phyloP scores from a whole-genome alignment of 1,140 invertebrate species.

The Carcinoscorpius rotundicauda region DNA sequence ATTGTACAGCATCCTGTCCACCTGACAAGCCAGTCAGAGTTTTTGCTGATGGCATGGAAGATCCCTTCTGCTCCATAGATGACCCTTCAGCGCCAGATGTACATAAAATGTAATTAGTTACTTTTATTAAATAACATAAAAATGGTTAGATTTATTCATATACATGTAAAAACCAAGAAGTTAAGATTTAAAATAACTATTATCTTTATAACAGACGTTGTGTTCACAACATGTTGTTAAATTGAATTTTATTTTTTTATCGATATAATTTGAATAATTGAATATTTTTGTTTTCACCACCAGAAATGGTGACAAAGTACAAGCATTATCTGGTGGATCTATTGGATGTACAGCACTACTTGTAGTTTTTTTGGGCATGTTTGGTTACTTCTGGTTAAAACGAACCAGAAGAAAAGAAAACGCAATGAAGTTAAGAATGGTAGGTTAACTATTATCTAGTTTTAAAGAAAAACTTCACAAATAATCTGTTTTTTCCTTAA shows the following conservation, averaged over 20 bases:
- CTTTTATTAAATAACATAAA: too few relatives aligned
- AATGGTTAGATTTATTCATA: too few relatives aligned
- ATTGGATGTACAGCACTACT: constrained; percentile 48
- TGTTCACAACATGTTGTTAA: too few relatives aligned
- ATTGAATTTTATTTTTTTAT: too few relatives aligned
- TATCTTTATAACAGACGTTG: too few relatives aligned
- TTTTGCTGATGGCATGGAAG: constrained; percentile 50
- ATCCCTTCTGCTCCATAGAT: constrained; percentile 61
- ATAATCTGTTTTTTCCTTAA: too few relatives aligned
- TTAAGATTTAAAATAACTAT: too few relatives aligned
- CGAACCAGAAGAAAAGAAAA: constrained; percentile 71
- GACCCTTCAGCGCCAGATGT: constrained; percentile 33
- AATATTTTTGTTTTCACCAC: too few relatives aligned
- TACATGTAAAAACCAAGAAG: too few relatives aligned
- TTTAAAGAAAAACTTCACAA: too few relatives aligned
- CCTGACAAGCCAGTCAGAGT: constrained; percentile 60
- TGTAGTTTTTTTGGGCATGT: constrained; percentile 48
- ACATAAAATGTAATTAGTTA: constrained; percentile 11
- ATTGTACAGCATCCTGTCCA: constrained; percentile 76
- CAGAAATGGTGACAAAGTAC: constrained; percentile 35
- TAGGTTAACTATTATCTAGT: constrained; percentile 23
- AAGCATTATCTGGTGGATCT: constrained; percentile 51
- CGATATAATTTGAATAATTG: background rate
- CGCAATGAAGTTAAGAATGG: constrained; percentile 80
- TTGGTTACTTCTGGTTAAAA: constrained; percentile 54